Conservation (phyloP, 2,888 invertebrate genomes). For the Parnassius glacialis region DNA sequence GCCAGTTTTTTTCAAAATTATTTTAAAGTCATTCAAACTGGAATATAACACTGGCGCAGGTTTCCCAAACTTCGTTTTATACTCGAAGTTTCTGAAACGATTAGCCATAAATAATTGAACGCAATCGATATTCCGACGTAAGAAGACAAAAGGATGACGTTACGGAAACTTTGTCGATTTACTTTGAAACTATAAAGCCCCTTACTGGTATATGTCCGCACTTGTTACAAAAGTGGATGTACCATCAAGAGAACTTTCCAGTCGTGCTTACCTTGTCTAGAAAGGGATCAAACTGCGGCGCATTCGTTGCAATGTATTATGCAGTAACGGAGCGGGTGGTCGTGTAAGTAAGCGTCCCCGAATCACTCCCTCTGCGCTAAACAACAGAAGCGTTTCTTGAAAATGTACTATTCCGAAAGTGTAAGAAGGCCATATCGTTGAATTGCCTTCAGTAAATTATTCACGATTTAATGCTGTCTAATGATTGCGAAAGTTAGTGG, state of each 20-base stretch:
- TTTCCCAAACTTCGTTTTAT: conserved; percentile 23
- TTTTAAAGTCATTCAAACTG: conserved; percentile 11
- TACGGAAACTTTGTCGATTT: conserved; percentile 75
- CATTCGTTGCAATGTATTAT: conserved; percentile 79
- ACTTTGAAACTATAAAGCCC: conserved; percentile 66
- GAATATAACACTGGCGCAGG: conserved; percentile 17
- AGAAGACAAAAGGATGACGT: conserved; percentile 71
- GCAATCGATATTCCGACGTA: conserved; percentile 65
- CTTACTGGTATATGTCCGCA: conserved; percentile 67
- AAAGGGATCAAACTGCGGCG: conserved; percentile 78
- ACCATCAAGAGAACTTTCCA: conserved; percentile 73
- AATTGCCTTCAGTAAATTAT: neutral
- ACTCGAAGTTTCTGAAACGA: conserved; percentile 54
- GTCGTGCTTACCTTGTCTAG: conserved; percentile 77
- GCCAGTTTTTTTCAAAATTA: neutral
- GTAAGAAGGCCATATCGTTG: neutral
- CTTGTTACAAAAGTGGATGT: conserved; percentile 65
- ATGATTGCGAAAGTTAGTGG: neutral
- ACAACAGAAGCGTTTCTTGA: conserved; percentile 60
- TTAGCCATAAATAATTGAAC: conserved; percentile 73
- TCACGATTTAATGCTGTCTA: neutral
- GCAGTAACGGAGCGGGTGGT: conserved; percentile 66
- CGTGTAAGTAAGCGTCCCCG: conserved; percentile 73
- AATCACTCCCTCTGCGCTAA: conserved; percentile 60
- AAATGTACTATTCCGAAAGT: conserved; percentile 64